Conservation (phyloP, 2,888 invertebrate species). For the Chymomyza amoena region DNA sequence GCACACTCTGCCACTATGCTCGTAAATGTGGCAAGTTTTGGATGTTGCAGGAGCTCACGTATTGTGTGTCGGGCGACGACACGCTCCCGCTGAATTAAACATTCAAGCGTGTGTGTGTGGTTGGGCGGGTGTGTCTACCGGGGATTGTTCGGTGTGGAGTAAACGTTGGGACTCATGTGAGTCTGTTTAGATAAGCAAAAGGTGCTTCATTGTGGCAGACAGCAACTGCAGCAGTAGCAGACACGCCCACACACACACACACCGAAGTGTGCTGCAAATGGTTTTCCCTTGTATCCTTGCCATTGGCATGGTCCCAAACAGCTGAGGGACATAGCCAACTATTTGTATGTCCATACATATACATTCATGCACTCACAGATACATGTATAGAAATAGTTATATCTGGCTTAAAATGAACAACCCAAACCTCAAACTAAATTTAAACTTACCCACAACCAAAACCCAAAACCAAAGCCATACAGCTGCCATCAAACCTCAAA, state of each 20-base stretch:
- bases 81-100: constrained; percentile 37
- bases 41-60: constrained; percentile 39
- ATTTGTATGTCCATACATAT: too few species aligned
- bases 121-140: background rate
- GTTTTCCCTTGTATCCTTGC: constrained; percentile 6
- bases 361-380: background rate
- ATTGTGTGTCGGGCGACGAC: constrained; percentile 26
- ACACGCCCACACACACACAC: constrained; percentile 5
- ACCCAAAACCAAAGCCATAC: constrained; percentile 15
- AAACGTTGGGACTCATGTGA: constrained; percentile 14
- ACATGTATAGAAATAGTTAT: background rate
- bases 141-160: too few species aligned
- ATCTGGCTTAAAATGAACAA: constrained; percentile 24
- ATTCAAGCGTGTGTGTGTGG: constrained; percentile 21
- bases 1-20: background rate
- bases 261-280: background rate
- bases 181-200: constrained; percentile 57
- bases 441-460: constrained; percentile 22
- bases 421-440: constrained; percentile 11
- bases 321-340: background rate
- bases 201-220: constrained; percentile 29
- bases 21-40: constrained; percentile 44
- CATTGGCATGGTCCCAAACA: background rate
- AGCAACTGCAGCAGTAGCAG: background rate
- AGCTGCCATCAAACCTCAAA: constrained; percentile 30